These are phyloP conservation scores for Melangyna quadrimaculata DNA, from an alignment of 2,888 invertebrate genomes.

Conservation along the genomic window DNA sequence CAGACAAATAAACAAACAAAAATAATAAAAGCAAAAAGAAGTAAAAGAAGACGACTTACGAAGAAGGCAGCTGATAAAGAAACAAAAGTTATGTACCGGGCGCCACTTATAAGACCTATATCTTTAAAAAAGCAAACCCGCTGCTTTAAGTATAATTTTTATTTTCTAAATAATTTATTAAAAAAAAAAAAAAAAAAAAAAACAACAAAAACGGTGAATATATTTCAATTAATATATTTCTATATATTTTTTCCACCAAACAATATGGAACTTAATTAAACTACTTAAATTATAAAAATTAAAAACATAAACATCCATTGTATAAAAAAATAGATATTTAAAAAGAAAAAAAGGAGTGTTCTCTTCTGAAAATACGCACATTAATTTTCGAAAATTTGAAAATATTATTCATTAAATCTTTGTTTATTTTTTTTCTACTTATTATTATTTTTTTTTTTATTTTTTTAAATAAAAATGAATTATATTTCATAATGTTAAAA, in stretches of 20 bases:
- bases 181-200: background rate
- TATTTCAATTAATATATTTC: slow-evolving; percentile 44
- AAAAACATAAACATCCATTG: slow-evolving; percentile 39
- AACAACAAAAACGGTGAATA: slow-evolving; percentile 21
- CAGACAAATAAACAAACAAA: background rate
- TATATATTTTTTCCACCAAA: slow-evolving; percentile 45
- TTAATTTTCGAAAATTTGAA: slow-evolving; percentile 46
- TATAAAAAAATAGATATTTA: slow-evolving; percentile 41
- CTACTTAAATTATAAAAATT: slow-evolving; percentile 54
- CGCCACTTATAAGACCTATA: slow-evolving; percentile 40
- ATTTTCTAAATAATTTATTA: slow-evolving; percentile 69
- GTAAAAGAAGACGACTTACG: slow-evolving; percentile 26
- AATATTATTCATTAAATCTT: slow-evolving; percentile 21
- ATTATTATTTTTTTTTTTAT: slow-evolving; percentile 40
- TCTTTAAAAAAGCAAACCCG: slow-evolving; percentile 16
- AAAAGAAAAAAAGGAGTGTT: slow-evolving; percentile 14
- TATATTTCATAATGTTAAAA: slow-evolving; percentile 46
- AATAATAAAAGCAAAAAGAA: slow-evolving; percentile 3
- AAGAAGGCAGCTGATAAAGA: slow-evolving; percentile 42
- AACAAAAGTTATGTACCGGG: slow-evolving; percentile 8
- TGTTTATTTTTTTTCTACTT: slow-evolving; percentile 20
- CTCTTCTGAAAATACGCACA: slow-evolving; percentile 60
- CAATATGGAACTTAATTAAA: slow-evolving; percentile 27
- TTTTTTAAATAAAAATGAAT: slow-evolving; percentile 58
- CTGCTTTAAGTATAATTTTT: slow-evolving; percentile 64